Evolutionary conservation across 2,113 vertebrate species (phyloP), one percentile per base, ranked within the genome.

Genomic region (Rhabdomys dilectus): DNA sequence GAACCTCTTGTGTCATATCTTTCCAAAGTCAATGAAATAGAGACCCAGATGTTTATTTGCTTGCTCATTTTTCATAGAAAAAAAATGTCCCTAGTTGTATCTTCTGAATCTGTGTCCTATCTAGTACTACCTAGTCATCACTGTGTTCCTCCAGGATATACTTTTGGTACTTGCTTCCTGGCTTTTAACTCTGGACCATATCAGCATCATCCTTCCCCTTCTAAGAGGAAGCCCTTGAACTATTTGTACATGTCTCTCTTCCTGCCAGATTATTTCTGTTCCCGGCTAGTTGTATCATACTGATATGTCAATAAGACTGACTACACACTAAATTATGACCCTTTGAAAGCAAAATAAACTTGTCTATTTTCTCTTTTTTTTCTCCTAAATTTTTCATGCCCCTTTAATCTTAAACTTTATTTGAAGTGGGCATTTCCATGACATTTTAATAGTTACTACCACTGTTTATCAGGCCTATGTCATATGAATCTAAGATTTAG

Each of bases 281-380:
- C 51, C 24, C n/a, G 64, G 24, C 13, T 82, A 64, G 73, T 15
- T 60, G 36, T 36, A 78, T 36, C 39, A 84, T 73, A 56, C 26
- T 75, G 70, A 85, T 85, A 88, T 80, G 36, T 34, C 66, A 68
- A 4, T 24, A 75, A 39, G 45, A 97, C 58, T 53, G 86, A 66
- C 42, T n/a, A 77, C 31, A 31, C 80, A 92, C 29, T 96, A 64
- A 77, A 89, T 93, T 93, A 90, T 73, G 75, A 91, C 91, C 73
- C 24, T 70, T 92, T 91, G 16, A 95, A 96, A 89, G 82, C 58
- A 95, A 97, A 93, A 19, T n/a, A 88, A 89, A 94, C 84, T 81
- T 68, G 17, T 56, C 86, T 62, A 53, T 24, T 34, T 62, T 21
- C 68, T 92, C 60, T 58, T 17, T 5, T 77, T 89, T 96, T 96